These are phyloP conservation scores for Drosophila mercatorum DNA, from an alignment of 2,888 invertebrate species.

Conservation along the genomic window DNA sequence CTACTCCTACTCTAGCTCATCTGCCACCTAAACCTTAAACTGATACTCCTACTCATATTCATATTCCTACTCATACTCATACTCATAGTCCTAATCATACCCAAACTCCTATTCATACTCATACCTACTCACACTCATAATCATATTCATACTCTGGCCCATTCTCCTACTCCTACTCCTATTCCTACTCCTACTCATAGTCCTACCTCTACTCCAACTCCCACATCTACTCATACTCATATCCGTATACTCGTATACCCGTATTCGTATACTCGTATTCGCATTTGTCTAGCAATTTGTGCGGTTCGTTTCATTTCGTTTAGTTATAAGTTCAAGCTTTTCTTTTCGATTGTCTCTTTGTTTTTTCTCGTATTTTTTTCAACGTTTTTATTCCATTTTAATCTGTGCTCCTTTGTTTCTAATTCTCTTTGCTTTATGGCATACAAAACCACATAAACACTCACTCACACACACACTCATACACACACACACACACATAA, in stretches of 20 bases:
- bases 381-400: slow-evolving; percentile 48
- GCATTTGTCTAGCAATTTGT: slow-evolving; percentile 31
- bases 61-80: background rate
- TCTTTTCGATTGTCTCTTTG: slow-evolving; percentile 21
- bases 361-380: slow-evolving; percentile 17
- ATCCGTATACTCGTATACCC: background rate
- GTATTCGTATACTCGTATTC: slow-evolving; percentile 9
- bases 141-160: background rate
- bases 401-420: slow-evolving; percentile 56
- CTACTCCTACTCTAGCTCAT: background rate
- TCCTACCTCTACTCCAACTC: background rate
- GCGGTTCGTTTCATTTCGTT: slow-evolving; percentile 44
- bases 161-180: background rate
- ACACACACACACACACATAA: slow-evolving; percentile 16
- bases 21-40: background rate
- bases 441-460: slow-evolving; percentile 30
- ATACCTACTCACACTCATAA: background rate
- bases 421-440: slow-evolving; percentile 41
- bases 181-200: background rate
- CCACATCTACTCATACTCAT: background rate
- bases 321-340: slow-evolving; percentile 25
- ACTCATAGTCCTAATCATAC: background rate
- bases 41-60: background rate
- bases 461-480: slow-evolving; percentile 10
- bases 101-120: background rate